Evolutionary conservation across 2,888 invertebrate genomes (phyloP), one percentile per base, ranked within the genome.

Genomic region (Brachycybe producta): DNA sequence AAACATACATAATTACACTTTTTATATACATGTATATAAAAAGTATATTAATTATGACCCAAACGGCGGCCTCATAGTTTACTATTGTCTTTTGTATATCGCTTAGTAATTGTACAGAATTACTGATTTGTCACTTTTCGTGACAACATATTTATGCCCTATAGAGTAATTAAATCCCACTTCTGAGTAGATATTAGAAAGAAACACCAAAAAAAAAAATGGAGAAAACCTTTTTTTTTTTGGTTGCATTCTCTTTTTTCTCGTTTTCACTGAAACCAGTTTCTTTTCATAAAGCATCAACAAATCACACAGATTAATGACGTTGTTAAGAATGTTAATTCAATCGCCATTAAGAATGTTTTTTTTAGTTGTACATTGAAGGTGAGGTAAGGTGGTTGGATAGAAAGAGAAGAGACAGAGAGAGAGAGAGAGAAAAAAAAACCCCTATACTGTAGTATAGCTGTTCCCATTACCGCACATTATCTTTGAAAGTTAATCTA

Each of bases 401-500:
- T 35, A 8, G 17, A 21, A 26, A 34, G 17, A 38, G 39, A 26
- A 28, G 35, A 44, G 44, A 27, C 17, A 30, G 32, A 30, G 13
- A n/a, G 36, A 19, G 7, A 5, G 36, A 15, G 36, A 19, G 36
- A 19, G 19, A 15, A 19, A 36, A 19, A 17, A 36, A 36, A 36
- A 36, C 15, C 36, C 19, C 19, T 19, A 36, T 36, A 19, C 36
- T 27, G n/a, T n/a, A n/a, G n/a, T n/a, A n/a, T n/a, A n/a, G n/a
- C n/a, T 23, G 23, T 44, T 40, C 41, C 51, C 41, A 46, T 47
- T 47, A 47, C 45, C 27, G 41, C 47, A 32, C 46, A 47, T 51
- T 51, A 51, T 51, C 51, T 47, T 46, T 28, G 46, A 47, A 51
- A 51, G 51, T 51, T 51, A 51, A 51, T 51, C 51, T 51, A 45